A percentile compares a stretch with the other conserved stretches of the same genome.
Conservation (phyloP, 1,140 invertebrate genomes). For the Rhagoletis zephyria region DNA sequence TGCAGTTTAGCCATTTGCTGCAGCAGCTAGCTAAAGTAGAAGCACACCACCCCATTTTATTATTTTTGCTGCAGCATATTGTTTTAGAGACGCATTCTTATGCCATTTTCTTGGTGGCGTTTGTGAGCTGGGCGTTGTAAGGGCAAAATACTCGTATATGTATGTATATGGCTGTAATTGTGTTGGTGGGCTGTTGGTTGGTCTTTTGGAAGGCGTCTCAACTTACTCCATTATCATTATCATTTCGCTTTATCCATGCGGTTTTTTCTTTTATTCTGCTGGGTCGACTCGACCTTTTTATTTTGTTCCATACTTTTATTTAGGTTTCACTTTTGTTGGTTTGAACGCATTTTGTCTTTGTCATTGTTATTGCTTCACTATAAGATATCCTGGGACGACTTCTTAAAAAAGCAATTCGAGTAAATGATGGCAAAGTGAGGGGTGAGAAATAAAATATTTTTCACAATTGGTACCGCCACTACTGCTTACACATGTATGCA, state of each 20-base stretch:
- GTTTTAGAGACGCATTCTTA: neutral
- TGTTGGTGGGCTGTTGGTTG: neutral
- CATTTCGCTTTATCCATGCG: constrained; percentile 14
- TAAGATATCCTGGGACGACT: neutral
- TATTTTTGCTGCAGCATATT: constrained; percentile 35
- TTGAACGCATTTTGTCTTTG: neutral
- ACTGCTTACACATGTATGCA: too few relatives aligned
- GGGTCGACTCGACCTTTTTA: neutral
- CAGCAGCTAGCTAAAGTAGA: neutral
- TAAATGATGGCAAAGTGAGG: neutral
- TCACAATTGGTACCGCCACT: neutral
- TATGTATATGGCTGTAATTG: neutral
- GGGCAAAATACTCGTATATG: neutral
- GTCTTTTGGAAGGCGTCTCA: neutral
- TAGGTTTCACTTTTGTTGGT: neutral
- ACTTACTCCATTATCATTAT: constrained; percentile 46
- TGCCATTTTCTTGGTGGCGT: too few relatives aligned
- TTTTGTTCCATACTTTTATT: neutral
- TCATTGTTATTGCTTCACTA: neutral
- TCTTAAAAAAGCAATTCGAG: neutral
- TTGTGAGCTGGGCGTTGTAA: neutral
- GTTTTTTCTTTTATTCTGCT: neutral
- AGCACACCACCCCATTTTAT: neutral
- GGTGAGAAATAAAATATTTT: neutral
- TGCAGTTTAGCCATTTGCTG: constrained; percentile 39